A percentile compares a stretch with the other conserved stretches of the same genome.
These are phyloP conservation scores for Drosophila mayri DNA, from an alignment of 1,140 invertebrate genomes.

Conservation along the genomic window DNA sequence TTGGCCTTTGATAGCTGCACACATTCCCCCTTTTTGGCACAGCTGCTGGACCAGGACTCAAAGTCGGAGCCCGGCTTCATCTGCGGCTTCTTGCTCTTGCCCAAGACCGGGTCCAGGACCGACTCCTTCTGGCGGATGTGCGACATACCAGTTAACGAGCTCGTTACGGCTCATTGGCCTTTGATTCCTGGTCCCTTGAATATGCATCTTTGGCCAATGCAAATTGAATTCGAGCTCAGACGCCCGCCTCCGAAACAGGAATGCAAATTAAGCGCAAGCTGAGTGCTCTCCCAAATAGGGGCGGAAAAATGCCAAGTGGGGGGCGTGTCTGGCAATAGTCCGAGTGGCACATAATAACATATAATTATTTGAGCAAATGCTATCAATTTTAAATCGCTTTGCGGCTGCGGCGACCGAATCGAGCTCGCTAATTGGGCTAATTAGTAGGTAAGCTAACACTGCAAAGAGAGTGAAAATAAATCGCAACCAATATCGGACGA, in stretches of 20 bases:
- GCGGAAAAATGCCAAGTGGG: background rate
- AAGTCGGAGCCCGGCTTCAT: background rate
- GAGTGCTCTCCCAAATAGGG: conserved; percentile 23
- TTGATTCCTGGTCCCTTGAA: conserved; percentile 12
- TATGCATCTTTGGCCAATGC: conserved; percentile 54
- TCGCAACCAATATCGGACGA: background rate
- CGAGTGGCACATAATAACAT: conserved; percentile 35
- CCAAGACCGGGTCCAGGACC: background rate
- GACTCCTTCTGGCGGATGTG: background rate
- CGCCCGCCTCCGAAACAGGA: conserved; percentile 34
- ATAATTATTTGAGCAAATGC: conserved; percentile 40
- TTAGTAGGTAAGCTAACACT: conserved; percentile 16
- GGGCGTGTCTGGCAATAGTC: conserved; percentile 16
- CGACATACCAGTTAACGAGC: conserved; percentile 53
- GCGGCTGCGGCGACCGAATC: conserved; percentile 9
- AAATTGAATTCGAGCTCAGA: conserved; percentile 61
- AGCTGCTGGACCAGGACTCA: background rate
- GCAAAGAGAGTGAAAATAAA: conserved; percentile 14
- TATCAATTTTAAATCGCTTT: conserved; percentile 34
- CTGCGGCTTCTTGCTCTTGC: background rate
- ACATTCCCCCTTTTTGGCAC: conserved; percentile 5
- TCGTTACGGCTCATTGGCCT: conserved; percentile 63
- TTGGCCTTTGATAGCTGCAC: conserved; percentile 18
- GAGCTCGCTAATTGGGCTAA: conserved; percentile 37
- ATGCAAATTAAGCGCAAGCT: conserved; percentile 68